Evolutionary conservation across 2,888 invertebrate species (phyloP).

Genomic region (Opisthograptis luteolata): DNA sequence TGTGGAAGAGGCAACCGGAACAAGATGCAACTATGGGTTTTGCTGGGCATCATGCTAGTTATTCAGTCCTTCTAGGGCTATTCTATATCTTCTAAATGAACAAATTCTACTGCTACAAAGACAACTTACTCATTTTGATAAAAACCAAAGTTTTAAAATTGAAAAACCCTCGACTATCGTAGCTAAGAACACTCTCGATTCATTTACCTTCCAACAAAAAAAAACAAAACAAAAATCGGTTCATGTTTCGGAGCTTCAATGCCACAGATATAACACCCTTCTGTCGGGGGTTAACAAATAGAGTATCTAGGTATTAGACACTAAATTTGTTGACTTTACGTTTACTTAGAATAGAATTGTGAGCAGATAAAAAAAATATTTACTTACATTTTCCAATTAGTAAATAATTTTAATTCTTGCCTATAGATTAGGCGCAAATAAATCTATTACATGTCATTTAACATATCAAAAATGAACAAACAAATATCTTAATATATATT

Average conservation of each 20-base stretch:
- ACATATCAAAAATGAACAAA: conserved; percentile 59
- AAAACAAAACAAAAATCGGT: too few species aligned
- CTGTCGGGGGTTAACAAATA: too few species aligned
- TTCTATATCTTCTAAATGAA: too few species aligned
- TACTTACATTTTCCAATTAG: conserved; percentile 15
- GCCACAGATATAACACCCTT: too few species aligned
- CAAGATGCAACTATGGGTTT: conserved; percentile 48
- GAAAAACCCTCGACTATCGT: too few species aligned
- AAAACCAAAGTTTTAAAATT: too few species aligned
- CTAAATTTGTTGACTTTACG: conserved; percentile 24
- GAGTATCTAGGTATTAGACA: too few species aligned
- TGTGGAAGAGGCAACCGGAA: conserved; percentile 81
- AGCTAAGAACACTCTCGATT: too few species aligned
- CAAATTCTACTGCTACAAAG: too few species aligned
- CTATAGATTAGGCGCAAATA: conserved; percentile 41
- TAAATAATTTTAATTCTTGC: conserved; percentile 33
- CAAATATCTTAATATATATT: conserved; percentile 15
- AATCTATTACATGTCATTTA: conserved; percentile 64
- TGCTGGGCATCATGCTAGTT: conserved; percentile 44
- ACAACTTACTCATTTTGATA: too few species aligned
- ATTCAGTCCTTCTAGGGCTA: conserved; percentile 26
- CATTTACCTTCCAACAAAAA: too few species aligned
- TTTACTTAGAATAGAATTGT: conserved; percentile 8
- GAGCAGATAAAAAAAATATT: conserved; percentile 11
- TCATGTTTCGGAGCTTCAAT: too few species aligned